These are phyloP conservation scores for Penaeus monodon DNA, from an alignment of 2,888 invertebrate genomes.

Conservation along the genomic window DNA sequence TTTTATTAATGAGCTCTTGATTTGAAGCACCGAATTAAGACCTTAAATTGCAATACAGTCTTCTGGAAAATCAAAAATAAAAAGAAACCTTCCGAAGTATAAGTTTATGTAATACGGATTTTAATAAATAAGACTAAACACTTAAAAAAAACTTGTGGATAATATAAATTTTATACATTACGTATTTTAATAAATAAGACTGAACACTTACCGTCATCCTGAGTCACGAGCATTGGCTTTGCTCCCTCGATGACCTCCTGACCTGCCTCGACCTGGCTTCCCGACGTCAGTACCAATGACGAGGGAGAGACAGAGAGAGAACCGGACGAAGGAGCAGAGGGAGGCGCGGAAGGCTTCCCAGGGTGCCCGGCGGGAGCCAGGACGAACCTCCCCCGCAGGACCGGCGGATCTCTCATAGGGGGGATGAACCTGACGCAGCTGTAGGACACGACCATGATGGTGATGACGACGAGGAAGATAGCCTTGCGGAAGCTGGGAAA, in stretches of 20 bases:
- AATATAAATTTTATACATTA: too few species aligned
- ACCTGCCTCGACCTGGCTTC: too few species aligned
- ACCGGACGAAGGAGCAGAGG: neutral
- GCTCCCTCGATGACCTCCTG: neutral
- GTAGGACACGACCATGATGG: conserved; percentile 29
- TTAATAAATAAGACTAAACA: too few species aligned
- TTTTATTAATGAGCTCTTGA: too few species aligned
- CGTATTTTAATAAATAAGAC: neutral
- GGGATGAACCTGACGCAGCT: conserved; percentile 39
- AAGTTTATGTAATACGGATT: too few species aligned
- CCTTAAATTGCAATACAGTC: too few species aligned
- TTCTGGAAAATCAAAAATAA: too few species aligned
- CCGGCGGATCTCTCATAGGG: conserved; percentile 5
- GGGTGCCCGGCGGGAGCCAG: neutral
- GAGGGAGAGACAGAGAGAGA: too few species aligned
- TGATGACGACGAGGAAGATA: conserved; percentile 39
- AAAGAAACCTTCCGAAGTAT: too few species aligned
- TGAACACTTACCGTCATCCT: conserved; percentile 20
- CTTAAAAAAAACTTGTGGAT: too few species aligned
- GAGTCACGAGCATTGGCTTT: neutral
- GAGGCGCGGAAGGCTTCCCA: neutral
- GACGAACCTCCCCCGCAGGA: conserved; percentile 9
- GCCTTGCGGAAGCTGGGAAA: conserved; percentile 28
- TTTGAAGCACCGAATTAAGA: too few species aligned
- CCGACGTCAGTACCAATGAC: too few species aligned